Evolutionary conservation across 1,140 invertebrate species (phyloP), one percentile per base, ranked within the genome.

Genomic region (Apis laboriosa): DNA sequence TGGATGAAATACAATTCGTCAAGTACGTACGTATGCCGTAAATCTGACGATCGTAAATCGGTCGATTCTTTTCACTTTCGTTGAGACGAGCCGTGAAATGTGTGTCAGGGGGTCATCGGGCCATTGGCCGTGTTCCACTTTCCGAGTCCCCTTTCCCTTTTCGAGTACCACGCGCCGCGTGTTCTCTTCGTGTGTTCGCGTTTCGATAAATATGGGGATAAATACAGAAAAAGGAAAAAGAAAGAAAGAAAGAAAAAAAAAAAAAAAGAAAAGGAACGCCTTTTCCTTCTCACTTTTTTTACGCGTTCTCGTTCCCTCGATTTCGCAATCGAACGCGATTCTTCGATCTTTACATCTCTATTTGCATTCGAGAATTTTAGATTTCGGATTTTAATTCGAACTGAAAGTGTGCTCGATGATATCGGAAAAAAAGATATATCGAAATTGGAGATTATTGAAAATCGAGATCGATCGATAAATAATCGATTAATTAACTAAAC

Each of bases 81-180:
- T 94, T 93, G 89, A 90, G 90, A 89, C 87, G 86, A 91, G 81
- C 83, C 90, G 86, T 11, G 88, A 92, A 93, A 94, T 93, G 88
- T 93, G 83, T 91, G 93, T 93, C 92, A 93, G 58, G 90, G 90
- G 92, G 93, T 92, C 92, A 93, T 87, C 90, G 88, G 92, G 93
- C 90, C 92, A 92, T 91, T 92, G 92, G 92, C 91, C 92, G 90
- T 91, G 93, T 94, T 93, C 93, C 88, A 94, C 93, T 94, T 94
- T 92, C 91, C 70, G 72, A 89, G 89, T 88, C 90, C 92, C 92
- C 93, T 93, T 94, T 94, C 93, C 91, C 92, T 92, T 90, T 90
- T 87, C 85, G 88, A 85, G 81, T 2, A 34, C 89, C 63, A 85
- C 28, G 74, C 63, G 79, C 64, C 61, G 24, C 85, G 15, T 0